Evolutionary conservation across 1,140 invertebrate species (phyloP).

Genomic region (Lucilia sericata): DNA sequence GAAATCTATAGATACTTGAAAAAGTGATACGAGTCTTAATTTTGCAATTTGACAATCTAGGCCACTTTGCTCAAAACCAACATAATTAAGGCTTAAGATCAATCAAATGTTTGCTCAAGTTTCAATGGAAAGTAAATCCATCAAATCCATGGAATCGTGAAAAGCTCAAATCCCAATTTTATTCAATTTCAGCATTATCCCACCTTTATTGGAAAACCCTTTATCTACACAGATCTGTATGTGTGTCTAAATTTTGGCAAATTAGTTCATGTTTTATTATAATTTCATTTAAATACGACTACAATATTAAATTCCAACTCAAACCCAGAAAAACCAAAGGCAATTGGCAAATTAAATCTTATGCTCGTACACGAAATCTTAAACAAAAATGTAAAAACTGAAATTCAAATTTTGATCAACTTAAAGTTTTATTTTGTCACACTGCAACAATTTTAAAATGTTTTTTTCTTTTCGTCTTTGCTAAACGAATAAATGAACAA

Average conservation of each 20-base stretch:
- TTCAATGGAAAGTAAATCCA: too few species aligned
- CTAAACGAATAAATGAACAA: background rate
- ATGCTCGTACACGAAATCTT: background rate
- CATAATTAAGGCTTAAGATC: too few species aligned
- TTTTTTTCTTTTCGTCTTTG: background rate
- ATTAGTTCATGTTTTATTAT: slow-evolving; percentile 17
- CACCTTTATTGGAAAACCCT: too few species aligned
- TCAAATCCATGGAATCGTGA: too few species aligned
- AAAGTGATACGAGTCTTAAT: too few species aligned
- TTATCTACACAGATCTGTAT: background rate
- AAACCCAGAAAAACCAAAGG: background rate
- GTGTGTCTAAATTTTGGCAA: background rate
- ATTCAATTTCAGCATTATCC: too few species aligned
- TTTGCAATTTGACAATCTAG: too few species aligned
- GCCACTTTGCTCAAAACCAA: too few species aligned
- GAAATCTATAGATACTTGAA: too few species aligned
- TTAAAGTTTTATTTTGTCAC: slow-evolving; percentile 41
- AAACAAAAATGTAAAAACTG: background rate
- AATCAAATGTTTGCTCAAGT: too few species aligned
- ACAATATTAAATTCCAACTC: background rate
- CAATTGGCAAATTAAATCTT: background rate
- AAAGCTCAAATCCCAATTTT: too few species aligned
- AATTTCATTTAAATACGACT: background rate
- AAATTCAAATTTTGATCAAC: slow-evolving; percentile 16
- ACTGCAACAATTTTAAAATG: slow-evolving; percentile 6